Percentiles rank a stretch among this genome's conserved stretches.
phyloP scores from a whole-genome alignment of 2,113 vertebrate genomes.

The Melanerpes aurifrons region DNA sequence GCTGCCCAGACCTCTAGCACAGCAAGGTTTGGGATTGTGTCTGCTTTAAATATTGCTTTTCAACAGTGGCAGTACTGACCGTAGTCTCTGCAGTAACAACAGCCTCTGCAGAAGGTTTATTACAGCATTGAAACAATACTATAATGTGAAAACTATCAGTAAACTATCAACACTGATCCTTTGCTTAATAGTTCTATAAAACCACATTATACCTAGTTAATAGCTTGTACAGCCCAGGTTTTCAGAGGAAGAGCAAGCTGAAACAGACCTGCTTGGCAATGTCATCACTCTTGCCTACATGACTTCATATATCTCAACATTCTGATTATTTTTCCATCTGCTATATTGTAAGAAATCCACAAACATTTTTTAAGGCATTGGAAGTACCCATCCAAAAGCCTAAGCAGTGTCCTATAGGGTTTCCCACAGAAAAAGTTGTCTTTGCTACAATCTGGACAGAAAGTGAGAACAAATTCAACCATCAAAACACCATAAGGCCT shows the following conservation, averaged over 20 bases:
- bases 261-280: neutral
- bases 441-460: neutral
- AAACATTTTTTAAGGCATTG: neutral
- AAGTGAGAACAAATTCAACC: neutral
- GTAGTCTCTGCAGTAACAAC: neutral
- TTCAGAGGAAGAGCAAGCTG: neutral
- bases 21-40: neutral
- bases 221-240: neutral
- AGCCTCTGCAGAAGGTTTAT: neutral
- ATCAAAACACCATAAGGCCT: neutral
- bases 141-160: neutral
- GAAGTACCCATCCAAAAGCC: neutral
- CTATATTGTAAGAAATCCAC: neutral
- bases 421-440: neutral
- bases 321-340: neutral
- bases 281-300: neutral
- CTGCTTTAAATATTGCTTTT: neutral
- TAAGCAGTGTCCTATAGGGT: neutral
- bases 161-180: neutral
- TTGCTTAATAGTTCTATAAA: neutral
- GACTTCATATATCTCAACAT: neutral
- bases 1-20: neutral
- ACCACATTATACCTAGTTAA: neutral
- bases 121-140: neutral
- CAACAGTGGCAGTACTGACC: neutral